Evolutionary conservation across 2,888 invertebrate genomes (phyloP), one percentile per base, ranked within the genome.

Genomic region (Hypselothyrea guttata): DNA sequence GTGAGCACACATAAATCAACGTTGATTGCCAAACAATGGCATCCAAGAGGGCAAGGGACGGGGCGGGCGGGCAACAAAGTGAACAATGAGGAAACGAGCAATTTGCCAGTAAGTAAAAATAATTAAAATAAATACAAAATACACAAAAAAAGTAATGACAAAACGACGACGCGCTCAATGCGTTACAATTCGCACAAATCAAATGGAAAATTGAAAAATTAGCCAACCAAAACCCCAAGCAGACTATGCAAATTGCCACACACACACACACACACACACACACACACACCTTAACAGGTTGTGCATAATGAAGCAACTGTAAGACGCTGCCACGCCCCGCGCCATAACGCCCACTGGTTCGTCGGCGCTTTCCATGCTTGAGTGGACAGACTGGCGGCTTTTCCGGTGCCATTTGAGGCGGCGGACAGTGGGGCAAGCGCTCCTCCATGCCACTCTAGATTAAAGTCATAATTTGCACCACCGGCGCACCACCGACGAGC

Each of bases 11-110:
- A 71, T 78, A 86, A 82, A 82, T 82, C 86, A 82, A 61, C 78
- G 83, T 59, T 81, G 81, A 82, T 86, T 82, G 82, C 74, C 75
- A 82, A 81, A 82, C 86, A 82, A 82, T 86, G 48, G 82, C 47
- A 13, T 11, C n/a, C 13, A 11, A 52, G 18, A 12, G 15, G n/a
- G 12, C 8, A 22, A 35, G 47, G 27, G 15, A 4, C 4, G 3
- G 7, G n/a, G 7, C 13, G 30, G 7, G 13, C 2, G 18, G 41
- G 31, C 33, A n/a, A 30, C 38, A 37, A 40, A 27, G 53, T 67
- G 13, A 11, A 16, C 9, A 79, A 84, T 68, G 62, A 79, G 84
- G 86, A 86, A 86, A 75, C 84, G 61, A 75, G 59, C 77, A 86
- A 86, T 84, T 85, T 85, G 83, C 60, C 86, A 73, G 3, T 22